Evolutionary conservation across 2,888 invertebrate genomes (phyloP).

Genomic region (Erebia epiphron): DNA sequence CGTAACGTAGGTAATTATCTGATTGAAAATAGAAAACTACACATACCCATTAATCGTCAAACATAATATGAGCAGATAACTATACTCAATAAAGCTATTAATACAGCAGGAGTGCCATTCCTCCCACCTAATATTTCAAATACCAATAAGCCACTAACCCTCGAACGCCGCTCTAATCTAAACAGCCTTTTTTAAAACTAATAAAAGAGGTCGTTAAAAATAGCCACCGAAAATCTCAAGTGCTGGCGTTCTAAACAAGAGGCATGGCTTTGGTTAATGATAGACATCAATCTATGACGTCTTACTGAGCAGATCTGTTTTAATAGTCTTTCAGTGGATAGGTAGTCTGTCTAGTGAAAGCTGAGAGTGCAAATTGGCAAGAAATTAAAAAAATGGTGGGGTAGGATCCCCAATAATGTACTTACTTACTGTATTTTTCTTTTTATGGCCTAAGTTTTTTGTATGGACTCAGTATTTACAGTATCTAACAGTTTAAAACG

Average conservation of each 20-base stretch:
- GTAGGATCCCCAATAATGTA: too few relatives aligned
- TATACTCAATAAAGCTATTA: slow-evolving; percentile 39
- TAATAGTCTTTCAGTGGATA: slow-evolving; percentile 49
- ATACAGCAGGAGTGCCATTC: slow-evolving; percentile 57
- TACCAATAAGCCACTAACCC: slow-evolving; percentile 71
- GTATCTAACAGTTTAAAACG: too few relatives aligned
- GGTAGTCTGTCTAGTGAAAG: slow-evolving; percentile 1
- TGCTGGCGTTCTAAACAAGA: slow-evolving; percentile 69
- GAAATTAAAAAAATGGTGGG: too few relatives aligned
- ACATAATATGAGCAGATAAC: slow-evolving; percentile 29
- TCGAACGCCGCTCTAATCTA: slow-evolving; percentile 73
- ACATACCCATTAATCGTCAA: slow-evolving; percentile 20
- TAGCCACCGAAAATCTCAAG: slow-evolving; percentile 79
- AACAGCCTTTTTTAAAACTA: slow-evolving; percentile 81
- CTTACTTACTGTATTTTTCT: too few relatives aligned
- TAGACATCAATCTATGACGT: slow-evolving; percentile 68
- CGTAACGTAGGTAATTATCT: neutral
- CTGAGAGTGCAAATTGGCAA: too few relatives aligned
- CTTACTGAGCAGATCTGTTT: slow-evolving; percentile 55
- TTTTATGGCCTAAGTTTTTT: too few relatives aligned
- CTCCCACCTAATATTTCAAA: slow-evolving; percentile 74
- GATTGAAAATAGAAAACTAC: neutral
- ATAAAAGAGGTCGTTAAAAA: slow-evolving; percentile 80
- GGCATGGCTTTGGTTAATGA: slow-evolving; percentile 63
- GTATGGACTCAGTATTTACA: too few relatives aligned